These are phyloP conservation scores for Sebastes cheni DNA, from an alignment of 2,797 vertebrate genomes.

Conservation along the genomic window DNA sequence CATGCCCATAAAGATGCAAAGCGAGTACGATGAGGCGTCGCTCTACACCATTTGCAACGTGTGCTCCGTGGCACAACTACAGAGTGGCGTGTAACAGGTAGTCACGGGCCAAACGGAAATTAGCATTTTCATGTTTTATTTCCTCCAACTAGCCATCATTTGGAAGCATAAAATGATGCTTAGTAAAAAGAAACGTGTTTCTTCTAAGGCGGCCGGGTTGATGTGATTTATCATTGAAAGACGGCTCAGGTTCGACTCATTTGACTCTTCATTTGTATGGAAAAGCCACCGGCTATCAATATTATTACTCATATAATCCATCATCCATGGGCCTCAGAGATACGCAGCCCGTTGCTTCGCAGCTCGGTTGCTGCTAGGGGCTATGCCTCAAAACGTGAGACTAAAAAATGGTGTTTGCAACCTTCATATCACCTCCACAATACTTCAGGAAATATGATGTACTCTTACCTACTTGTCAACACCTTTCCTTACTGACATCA, in stretches of 20 bases:
- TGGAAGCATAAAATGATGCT: background rate
- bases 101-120: background rate
- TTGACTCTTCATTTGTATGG: slow-evolving; percentile 59
- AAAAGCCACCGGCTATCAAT: slow-evolving; percentile 62
- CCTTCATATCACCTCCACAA: slow-evolving; percentile 38
- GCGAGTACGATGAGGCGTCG: background rate
- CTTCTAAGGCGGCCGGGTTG: background rate
- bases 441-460: slow-evolving; percentile 6
- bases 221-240: slow-evolving; percentile 41
- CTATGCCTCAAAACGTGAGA: slow-evolving; percentile 36
- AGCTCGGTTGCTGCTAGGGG: slow-evolving; percentile 20
- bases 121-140: background rate
- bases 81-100: background rate
- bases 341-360: slow-evolving; percentile 30
- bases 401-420: slow-evolving; percentile 46
- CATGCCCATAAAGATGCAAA: slow-evolving; percentile 8
- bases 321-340: slow-evolving; percentile 49
- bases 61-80: background rate
- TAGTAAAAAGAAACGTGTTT: background rate
- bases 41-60: background rate
- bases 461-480: background rate
- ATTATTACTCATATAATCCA: slow-evolving; percentile 58
- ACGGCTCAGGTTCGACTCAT: slow-evolving; percentile 50
- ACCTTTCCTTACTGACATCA: background rate
- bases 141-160: background rate